Evolutionary conservation across 2,797 vertebrate genomes (phyloP).

Genomic region (Dipus sagitta): DNA sequence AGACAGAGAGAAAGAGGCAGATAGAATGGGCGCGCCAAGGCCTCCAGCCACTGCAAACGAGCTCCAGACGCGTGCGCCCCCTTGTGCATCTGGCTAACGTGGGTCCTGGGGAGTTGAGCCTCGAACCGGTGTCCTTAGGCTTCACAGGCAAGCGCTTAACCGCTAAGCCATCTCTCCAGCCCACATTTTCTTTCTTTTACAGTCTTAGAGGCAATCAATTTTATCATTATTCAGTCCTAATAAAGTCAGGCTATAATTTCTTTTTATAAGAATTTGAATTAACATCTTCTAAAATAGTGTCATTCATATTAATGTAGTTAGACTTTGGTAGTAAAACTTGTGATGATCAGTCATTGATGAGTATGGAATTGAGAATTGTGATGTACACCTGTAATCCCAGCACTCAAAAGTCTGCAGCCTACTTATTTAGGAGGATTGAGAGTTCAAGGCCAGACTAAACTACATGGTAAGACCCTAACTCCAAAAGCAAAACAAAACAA

Average conservation of each 20-base stretch:
- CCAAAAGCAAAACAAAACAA: neutral
- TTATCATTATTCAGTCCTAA: slow-evolving; percentile 46
- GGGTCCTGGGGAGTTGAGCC: no score
- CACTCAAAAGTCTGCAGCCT: neutral
- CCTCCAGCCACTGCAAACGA: no score
- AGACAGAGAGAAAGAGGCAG: no score
- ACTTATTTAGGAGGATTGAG: neutral
- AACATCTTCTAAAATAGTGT: slow-evolving; percentile 51
- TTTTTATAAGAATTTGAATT: slow-evolving; percentile 53
- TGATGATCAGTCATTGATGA: slow-evolving; percentile 10
- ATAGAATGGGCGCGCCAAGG: no score
- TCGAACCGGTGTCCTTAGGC: no score
- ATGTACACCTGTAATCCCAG: neutral
- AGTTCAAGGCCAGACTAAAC: neutral
- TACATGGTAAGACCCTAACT: neutral
- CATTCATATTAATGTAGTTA: slow-evolving; percentile 20
- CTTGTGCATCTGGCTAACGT: no score
- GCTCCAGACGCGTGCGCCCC: no score
- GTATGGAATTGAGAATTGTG: slow-evolving; percentile 24
- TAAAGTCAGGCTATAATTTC: slow-evolving; percentile 43
- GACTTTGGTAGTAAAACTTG: slow-evolving; percentile 27
- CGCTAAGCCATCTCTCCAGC: no score
- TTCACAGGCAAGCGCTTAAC: no score
- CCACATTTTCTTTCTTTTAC: neutral
- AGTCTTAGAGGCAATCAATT: slow-evolving; percentile 28